phyloP scores from a whole-genome alignment of 2,888 invertebrate species.

The Drosophila merina region DNA sequence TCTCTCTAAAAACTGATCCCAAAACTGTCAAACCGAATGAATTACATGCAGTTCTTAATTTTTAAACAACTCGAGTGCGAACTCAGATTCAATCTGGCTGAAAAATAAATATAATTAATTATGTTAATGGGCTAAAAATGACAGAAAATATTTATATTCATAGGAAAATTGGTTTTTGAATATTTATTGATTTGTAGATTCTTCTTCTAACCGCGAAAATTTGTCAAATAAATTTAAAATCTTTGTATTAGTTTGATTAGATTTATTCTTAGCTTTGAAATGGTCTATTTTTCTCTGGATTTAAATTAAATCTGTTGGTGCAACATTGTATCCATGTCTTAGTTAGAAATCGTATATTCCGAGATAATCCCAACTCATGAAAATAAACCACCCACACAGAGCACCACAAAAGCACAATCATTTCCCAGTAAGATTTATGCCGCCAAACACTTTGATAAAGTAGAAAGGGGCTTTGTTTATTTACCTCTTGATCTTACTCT shows the following conservation, averaged over 20 bases:
- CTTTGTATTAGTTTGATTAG: slow-evolving; percentile 1
- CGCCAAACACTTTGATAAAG: slow-evolving; percentile 35
- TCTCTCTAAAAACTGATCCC: slow-evolving; percentile 9
- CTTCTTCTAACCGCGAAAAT: slow-evolving; percentile 1
- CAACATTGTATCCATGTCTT: slow-evolving; percentile 8
- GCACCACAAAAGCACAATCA: slow-evolving; percentile 19
- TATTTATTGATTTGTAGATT: slow-evolving; percentile 17
- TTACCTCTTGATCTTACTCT: slow-evolving; percentile 14
- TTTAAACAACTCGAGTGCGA: background rate
- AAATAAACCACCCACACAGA: slow-evolving; percentile 42
- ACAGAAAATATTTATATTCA: slow-evolving; percentile 1
- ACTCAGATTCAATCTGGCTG: background rate
- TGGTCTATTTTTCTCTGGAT: background rate
- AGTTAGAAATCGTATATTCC: slow-evolving; percentile 18
- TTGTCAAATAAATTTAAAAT: slow-evolving; percentile 6
- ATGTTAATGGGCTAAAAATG: background rate
- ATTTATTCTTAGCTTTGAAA: background rate
- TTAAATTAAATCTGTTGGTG: slow-evolving; percentile 2
- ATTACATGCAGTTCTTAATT: slow-evolving; percentile 24
- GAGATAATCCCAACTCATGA: slow-evolving; percentile 34
- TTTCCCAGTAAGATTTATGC: slow-evolving; percentile 47
- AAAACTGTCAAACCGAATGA: slow-evolving; percentile 20
- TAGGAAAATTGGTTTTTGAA: background rate
- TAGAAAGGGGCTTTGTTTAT: slow-evolving; percentile 46
- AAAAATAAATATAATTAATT: slow-evolving; percentile 23